Percentiles rank a stretch among this genome's conserved stretches.
These are phyloP conservation scores for Malachius bipustulatus DNA, from an alignment of 2,888 invertebrate genomes.

Conservation along the genomic window DNA sequence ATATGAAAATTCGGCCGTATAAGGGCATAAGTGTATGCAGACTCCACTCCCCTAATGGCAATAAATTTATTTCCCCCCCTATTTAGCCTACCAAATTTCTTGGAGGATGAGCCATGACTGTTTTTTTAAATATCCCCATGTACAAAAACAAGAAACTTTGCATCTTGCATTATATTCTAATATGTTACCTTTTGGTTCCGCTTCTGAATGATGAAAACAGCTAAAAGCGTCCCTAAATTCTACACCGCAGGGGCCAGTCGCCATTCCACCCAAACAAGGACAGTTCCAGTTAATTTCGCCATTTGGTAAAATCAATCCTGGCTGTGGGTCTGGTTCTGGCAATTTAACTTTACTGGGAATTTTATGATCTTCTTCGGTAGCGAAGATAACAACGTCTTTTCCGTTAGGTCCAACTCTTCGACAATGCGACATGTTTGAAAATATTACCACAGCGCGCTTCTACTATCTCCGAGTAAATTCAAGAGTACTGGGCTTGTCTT, in stretches of 20 bases:
- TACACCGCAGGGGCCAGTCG: slow-evolving; percentile 88
- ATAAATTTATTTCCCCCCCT: too few species aligned
- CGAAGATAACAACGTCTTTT: slow-evolving; percentile 76
- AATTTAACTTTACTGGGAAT: slow-evolving; percentile 57
- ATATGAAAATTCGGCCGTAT: too few species aligned
- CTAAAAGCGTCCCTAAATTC: slow-evolving; percentile 90
- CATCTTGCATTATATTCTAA: too few species aligned
- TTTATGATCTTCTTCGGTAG: slow-evolving; percentile 65
- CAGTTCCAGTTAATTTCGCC: slow-evolving; percentile 96
- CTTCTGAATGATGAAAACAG: slow-evolving; percentile 85
- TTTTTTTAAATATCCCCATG: too few species aligned
- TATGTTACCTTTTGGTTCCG: slow-evolving; percentile 69
- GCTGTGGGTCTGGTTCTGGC: slow-evolving; percentile 60
- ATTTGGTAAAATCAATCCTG: slow-evolving; percentile 70
- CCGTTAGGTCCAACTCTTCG: slow-evolving; percentile 42
- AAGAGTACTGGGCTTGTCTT: slow-evolving; percentile 40
- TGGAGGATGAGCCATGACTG: too few species aligned
- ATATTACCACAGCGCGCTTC: slow-evolving; percentile 29
- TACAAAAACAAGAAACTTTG: too few species aligned
- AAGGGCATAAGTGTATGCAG: too few species aligned
- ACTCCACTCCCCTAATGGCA: too few species aligned
- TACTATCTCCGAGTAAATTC: slow-evolving; percentile 33
- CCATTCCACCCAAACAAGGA: slow-evolving; percentile 95
- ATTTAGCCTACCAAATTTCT: too few species aligned
- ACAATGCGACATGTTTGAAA: slow-evolving; percentile 29